Evolutionary conservation across 2,888 invertebrate species (phyloP).

Genomic region (Disparrhopalites patrizii): DNA sequence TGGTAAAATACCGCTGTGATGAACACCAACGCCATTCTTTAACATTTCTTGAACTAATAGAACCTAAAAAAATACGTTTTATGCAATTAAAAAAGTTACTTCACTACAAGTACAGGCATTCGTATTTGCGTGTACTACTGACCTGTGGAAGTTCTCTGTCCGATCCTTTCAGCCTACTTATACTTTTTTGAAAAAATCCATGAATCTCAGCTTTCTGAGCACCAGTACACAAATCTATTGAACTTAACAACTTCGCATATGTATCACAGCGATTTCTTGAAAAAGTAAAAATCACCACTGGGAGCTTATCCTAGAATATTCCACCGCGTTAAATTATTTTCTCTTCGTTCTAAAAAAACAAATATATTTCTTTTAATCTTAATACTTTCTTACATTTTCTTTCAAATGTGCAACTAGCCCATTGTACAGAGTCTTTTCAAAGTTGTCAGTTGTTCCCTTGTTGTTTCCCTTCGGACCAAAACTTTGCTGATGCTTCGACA

Average conservation of each 20-base stretch:
- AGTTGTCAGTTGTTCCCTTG: constrained; percentile 53
- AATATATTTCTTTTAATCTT: not conserved
- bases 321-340: not conserved
- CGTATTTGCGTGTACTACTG: too few species aligned
- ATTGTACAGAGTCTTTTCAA: constrained; percentile 78
- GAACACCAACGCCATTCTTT: constrained; percentile 88
- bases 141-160: constrained; percentile 88
- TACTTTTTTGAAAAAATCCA: constrained; percentile 78
- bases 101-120: too few species aligned
- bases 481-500: constrained; percentile 38
- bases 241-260: constrained; percentile 59
- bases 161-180: constrained; percentile 74
- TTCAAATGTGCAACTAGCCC: constrained; percentile 78
- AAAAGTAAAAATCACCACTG: constrained; percentile 90
- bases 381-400: constrained; percentile 52
- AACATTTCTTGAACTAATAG: constrained; percentile 62
- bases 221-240: constrained; percentile 72
- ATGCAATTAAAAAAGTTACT: too few species aligned
- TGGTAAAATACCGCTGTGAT: constrained; percentile 96
- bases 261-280: constrained; percentile 77
- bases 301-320: constrained; percentile 66
- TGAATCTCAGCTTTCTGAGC: constrained; percentile 80
- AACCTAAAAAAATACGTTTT: not conserved
- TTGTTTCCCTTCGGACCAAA: constrained; percentile 41
- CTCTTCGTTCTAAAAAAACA: not conserved